Base-by-base conservation (phyloP, 2,888 invertebrate genomes). In the Priocnemis perturbator region DNA sequence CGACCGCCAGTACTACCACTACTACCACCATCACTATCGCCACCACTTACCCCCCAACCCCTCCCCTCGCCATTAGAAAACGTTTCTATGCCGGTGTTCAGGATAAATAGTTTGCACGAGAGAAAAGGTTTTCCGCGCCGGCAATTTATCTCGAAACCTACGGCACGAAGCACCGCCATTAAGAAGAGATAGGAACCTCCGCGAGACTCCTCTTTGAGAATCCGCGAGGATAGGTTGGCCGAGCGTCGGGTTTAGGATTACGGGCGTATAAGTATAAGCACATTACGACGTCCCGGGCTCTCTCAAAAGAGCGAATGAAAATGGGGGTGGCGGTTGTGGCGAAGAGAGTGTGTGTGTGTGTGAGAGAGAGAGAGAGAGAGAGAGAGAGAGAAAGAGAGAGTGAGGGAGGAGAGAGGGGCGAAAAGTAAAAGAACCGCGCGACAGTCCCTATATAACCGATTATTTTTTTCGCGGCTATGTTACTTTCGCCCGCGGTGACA, bases 81-180 rank as follows among this genome's bases (percentile, higher is more conserved):
- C 77, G 79, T 75, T 79, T 69, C 73, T 64, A 69, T 69, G 76
- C 64, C 63, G 61, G 69, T 71, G 72, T 75, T 71, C 72, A 56
- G 73, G 68, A 79, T 79, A 79, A 79, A 79, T 76, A 79, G 79
- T 79, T 79, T 76, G 77, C 71, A 62, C 70, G 73, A 57, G 71
- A 71, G 73, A 79, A 77, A 74, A 74, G 73, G 74, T 71, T 76
- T 75, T 72, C 70, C 71, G 68, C 68, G 66, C 69, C 68, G 76
- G 80, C 73, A 73, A 78, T 80, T 81, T 81, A 80, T 81, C 77
- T 77, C 65, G 74, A 73, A 37, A 77, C 78, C 75, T 79, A 37
- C 37, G 37, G 7, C 37, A 80, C 81, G 79, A 81, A 76, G 81
- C 80, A 83, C 37, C 37, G 37, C 83, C 82, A 82, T 83, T 85